Evolutionary conservation across 2,797 vertebrate species (phyloP).

Genomic region (Karalla daura): DNA sequence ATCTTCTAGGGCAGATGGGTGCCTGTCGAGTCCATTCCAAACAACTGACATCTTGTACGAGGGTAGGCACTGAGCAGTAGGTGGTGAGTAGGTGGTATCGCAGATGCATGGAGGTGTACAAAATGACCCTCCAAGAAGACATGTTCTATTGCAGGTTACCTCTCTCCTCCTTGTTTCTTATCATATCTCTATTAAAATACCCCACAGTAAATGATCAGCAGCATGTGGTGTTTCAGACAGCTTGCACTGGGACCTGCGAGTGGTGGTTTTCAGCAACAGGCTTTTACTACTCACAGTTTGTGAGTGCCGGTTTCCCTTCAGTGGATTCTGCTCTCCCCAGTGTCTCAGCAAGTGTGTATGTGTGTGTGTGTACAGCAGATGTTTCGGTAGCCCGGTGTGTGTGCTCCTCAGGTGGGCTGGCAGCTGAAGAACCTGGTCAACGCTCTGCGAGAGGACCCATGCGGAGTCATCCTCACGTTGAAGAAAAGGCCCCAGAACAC

Average conservation of each 20-base stretch:
- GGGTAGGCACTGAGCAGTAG: no score
- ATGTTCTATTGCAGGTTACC: no score
- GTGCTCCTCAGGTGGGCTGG: slow-evolving; percentile 88
- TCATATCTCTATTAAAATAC: not conserved
- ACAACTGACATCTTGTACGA: no score
- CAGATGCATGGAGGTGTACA: no score
- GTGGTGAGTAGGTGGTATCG: no score
- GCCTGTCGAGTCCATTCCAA: no score
- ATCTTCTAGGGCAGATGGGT: no score
- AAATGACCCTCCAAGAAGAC: no score
- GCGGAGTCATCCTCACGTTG: slow-evolving; percentile 90
- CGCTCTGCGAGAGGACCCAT: slow-evolving; percentile 90
- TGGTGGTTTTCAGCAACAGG: slow-evolving; percentile 2
- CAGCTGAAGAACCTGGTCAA: slow-evolving; percentile 92
- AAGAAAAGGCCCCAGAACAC: slow-evolving; percentile 92
- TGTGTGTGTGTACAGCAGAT: slow-evolving; percentile 27
- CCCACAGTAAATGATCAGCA: not conserved
- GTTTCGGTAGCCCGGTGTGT: slow-evolving; percentile 42
- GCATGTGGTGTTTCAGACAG: not conserved
- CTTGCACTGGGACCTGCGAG: not conserved
- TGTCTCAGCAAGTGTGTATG: not conserved
- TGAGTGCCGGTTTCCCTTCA: slow-evolving; percentile 10
- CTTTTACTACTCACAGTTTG: not conserved
- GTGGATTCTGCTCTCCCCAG: not conserved
- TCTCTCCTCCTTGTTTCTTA: not conserved